phyloP scores from a whole-genome alignment of 2,797 vertebrate genomes.

The Crax fasciolata region DNA sequence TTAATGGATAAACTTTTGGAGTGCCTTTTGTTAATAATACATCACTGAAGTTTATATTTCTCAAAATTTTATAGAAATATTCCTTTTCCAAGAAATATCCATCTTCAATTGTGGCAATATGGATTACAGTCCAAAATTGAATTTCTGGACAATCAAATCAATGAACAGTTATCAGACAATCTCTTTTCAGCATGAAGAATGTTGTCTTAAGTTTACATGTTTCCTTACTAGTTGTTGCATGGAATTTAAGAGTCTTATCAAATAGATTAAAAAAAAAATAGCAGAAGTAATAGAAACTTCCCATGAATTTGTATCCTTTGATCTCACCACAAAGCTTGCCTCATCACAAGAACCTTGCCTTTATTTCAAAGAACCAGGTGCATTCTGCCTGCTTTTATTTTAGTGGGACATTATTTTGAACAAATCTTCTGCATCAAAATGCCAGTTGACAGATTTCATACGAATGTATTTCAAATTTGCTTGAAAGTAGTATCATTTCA shows the following conservation, averaged over 20 bases:
- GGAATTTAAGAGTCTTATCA: not conserved
- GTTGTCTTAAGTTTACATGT: not conserved
- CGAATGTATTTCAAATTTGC: not conserved
- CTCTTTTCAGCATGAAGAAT: not conserved
- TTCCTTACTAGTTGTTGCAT: not conserved
- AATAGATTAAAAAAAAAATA: not conserved
- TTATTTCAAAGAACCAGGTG: not conserved
- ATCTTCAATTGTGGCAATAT: not conserved
- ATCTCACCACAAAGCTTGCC: not conserved
- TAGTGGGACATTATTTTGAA: not conserved
- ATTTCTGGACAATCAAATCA: not conserved
- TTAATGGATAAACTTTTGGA: not conserved
- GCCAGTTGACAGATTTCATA: not conserved
- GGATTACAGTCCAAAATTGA: not conserved
- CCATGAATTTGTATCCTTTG: not conserved
- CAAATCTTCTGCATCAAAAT: not conserved
- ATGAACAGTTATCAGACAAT: not conserved
- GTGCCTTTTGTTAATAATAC: not conserved
- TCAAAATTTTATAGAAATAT: not conserved
- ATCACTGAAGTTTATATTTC: not conserved
- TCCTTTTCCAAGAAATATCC: not conserved
- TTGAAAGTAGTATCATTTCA: not conserved
- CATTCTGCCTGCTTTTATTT: not conserved
- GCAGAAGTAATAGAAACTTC: not conserved
- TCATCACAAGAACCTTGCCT: not conserved